These are phyloP conservation scores for Cirrhinus mrigala DNA, from an alignment of 2,797 vertebrate genomes.

Conservation along the genomic window DNA sequence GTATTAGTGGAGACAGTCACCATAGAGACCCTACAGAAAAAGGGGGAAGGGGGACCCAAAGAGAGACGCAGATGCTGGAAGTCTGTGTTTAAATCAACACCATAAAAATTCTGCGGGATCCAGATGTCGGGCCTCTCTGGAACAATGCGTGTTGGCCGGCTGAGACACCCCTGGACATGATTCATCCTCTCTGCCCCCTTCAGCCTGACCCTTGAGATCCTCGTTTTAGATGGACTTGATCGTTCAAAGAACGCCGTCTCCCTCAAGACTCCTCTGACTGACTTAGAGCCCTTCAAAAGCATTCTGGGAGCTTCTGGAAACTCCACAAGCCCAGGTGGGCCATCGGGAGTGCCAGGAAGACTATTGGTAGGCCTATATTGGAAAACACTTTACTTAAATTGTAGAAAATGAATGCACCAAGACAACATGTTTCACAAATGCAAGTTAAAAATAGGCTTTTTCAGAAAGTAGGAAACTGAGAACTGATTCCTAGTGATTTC, in stretches of 20 bases:
- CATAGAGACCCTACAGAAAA: conserved; percentile 63
- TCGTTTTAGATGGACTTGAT: neutral
- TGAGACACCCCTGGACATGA: conserved; percentile 58
- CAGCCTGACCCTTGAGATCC: conserved; percentile 13
- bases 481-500: neutral
- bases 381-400: neutral
- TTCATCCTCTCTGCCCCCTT: conserved; percentile 60
- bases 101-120: neutral
- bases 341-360: conserved; percentile 54
- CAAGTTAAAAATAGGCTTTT: neutral
- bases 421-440: neutral
- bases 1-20: conserved; percentile 61
- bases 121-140: neutral
- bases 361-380: neutral
- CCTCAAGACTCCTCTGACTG: neutral
- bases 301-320: conserved; percentile 16
- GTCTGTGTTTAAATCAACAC: conserved; percentile 65
- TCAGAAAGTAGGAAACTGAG: neutral
- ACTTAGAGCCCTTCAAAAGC: conserved; percentile 65
- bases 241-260: neutral
- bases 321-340: conserved; percentile 61
- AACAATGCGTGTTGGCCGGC: conserved; percentile 1
- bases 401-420: neutral
- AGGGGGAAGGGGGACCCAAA: conserved; percentile 31
- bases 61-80: conserved; percentile 63